Evolutionary conservation across 2,888 invertebrate species (phyloP).

Genomic region (Oligia latruncula): DNA sequence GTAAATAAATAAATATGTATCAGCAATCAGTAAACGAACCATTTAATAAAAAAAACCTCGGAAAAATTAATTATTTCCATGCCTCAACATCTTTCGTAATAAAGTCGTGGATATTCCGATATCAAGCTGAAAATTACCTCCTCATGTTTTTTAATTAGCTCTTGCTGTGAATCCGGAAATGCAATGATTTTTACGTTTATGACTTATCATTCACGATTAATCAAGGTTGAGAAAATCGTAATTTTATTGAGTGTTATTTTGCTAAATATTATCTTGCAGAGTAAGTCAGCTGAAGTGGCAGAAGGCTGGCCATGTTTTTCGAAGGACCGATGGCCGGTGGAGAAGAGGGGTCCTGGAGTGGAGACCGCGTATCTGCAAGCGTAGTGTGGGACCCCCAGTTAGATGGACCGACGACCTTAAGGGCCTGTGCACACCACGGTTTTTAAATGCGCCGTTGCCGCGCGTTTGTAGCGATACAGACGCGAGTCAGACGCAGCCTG

Average conservation of each 20-base stretch:
- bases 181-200: neutral
- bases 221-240: neutral
- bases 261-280: too few species aligned
- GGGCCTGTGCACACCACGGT: too few species aligned
- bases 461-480: too few species aligned
- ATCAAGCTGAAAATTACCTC: conserved; percentile 4
- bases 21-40: neutral
- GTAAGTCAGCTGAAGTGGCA: neutral
- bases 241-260: neutral
- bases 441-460: too few species aligned
- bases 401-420: too few species aligned
- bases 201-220: neutral
- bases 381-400: too few species aligned
- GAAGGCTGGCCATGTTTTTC: neutral
- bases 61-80: neutral
- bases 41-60: neutral
- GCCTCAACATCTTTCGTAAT: neutral
- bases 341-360: neutral
- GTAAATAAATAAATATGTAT: neutral
- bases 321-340: neutral
- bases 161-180: neutral
- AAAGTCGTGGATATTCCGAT: neutral
- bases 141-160: conserved; percentile 31
- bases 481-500: too few species aligned
- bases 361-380: neutral